Evolutionary conservation across 64 coral and sea anemone genomes (phyloP).

Genomic region (Actinia tenebrosa): DNA sequence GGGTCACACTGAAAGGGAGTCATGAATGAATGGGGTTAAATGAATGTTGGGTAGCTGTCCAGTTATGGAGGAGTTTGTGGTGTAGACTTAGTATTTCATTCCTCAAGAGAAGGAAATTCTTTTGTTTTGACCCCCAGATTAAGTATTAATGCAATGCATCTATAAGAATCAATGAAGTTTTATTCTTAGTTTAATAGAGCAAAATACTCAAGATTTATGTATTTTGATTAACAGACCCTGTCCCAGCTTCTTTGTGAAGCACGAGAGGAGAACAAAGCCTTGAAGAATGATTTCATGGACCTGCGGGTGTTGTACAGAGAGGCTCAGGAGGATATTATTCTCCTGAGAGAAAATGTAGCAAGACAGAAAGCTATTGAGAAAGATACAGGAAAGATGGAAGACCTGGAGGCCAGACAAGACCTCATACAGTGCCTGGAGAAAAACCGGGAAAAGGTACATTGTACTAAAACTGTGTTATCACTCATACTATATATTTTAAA

Average conservation of each 20-base stretch:
- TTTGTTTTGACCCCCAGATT: too few species aligned
- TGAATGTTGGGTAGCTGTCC: too few species aligned
- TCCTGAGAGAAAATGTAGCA: conserved; percentile 65
- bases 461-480: not conserved
- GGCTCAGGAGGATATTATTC: conserved; percentile 87
- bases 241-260: conserved; percentile 84
- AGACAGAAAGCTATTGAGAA: conserved; percentile 43
- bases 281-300: conserved; percentile 74
- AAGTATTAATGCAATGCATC: too few species aligned
- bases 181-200: too few species aligned
- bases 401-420: conserved; percentile 68
- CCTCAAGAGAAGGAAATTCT: too few species aligned
- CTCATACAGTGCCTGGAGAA: conserved; percentile 74
- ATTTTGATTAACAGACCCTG: conserved; percentile 50
- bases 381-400: conserved; percentile 30
- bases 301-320: conserved; percentile 76
- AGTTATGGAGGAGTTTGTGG: too few species aligned
- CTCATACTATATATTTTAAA: too few species aligned
- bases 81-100: too few species aligned
- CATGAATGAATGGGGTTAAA: too few species aligned
- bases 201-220: not conserved
- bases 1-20: too few species aligned
- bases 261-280: conserved; percentile 77
- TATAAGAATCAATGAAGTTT: too few species aligned
- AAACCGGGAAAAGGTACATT: conserved; percentile 87